Evolutionary conservation across 1,140 invertebrate species (phyloP), one percentile per base, ranked within the genome.

Genomic region (Drosophila lowei): DNA sequence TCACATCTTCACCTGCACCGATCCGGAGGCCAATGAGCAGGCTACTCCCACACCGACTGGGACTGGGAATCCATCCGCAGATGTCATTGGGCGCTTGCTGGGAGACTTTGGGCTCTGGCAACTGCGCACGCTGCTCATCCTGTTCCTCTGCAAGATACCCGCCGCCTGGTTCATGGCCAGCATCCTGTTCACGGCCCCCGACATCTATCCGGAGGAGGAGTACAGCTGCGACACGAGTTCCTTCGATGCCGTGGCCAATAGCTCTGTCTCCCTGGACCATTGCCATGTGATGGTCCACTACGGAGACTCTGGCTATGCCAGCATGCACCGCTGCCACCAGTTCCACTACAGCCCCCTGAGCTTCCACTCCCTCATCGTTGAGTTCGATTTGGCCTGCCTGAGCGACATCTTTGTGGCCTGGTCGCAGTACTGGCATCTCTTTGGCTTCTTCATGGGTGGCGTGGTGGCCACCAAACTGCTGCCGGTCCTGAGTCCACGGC

Each of bases 131-230:
- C 72, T 91, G 28, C 65, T 90, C 9, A 88, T 92, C 30, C 70
- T 92, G 11, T 92, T 89, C 54, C 65, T 92, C 6, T 89, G 89
- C 48, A 92, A 92, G 67, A 90, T 92, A 21, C 92, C 92, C 0
- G 90, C 92, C 6, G 90, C 92, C n/a, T 92, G 92, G 92, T 92
- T 92, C 49, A 92, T 92, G 92, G 91, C 92, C 3, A 89, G 83
- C 34, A 89, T 92, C 15, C 88, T 92, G 6, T 91, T 91, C n/a
- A 88, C 90, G 3, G 90, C 90, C 0, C 88, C 90, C 3, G 90
- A 90, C 13, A 62, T 90, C 2, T 79, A 90, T 63, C 79, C 89
- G 2, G 50, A 53, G 6, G 72, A 71, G 44, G 89, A 88, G 46
- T 90, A 78, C 38, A 65, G 44, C 21, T 90, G 89, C 18, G 79